These are phyloP conservation scores for Leucophenga montana DNA, from an alignment of 2,888 invertebrate genomes.

Conservation along the genomic window DNA sequence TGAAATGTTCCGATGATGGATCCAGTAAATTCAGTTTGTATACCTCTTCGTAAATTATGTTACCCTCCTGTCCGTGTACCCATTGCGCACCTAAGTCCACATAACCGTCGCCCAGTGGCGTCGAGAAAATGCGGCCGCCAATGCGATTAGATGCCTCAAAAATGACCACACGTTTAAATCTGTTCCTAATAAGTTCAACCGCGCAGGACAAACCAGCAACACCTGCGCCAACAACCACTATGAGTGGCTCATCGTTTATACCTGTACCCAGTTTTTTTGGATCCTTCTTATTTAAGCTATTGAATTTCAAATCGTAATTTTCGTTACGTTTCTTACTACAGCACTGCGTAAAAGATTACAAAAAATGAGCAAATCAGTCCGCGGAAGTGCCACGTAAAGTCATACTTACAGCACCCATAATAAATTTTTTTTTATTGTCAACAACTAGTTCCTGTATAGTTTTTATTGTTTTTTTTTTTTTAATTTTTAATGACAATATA, in stretches of 20 bases:
- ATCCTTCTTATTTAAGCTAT: background rate
- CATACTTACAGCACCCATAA: constrained; percentile 15
- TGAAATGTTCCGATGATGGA: constrained; percentile 37
- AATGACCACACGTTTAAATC: constrained; percentile 73
- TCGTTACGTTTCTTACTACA: no score
- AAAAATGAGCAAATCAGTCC: no score
- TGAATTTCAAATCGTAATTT: no score
- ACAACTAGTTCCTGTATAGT: background rate
- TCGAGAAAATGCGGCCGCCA: constrained; percentile 78
- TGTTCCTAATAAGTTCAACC: constrained; percentile 65
- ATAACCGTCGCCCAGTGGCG: constrained; percentile 74
- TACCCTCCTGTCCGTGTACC: constrained; percentile 78
- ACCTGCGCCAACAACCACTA: constrained; percentile 68
- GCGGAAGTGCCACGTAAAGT: background rate
- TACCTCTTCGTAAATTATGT: constrained; percentile 77
- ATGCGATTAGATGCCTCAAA: constrained; percentile 78
- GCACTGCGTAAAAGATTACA: background rate
- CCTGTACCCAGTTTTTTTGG: constrained; percentile 20
- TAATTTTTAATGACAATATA: no score
- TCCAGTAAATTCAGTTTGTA: constrained; percentile 47
- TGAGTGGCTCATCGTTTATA: constrained; percentile 40
- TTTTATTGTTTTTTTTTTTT: constrained; percentile 8
- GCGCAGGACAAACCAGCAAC: constrained; percentile 67
- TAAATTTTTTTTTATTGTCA: background rate
- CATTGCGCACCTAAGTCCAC: constrained; percentile 80